Evolutionary conservation across 1,140 invertebrate genomes (phyloP), one percentile per base, ranked within the genome.

Genomic region (Laupala kohalensis): DNA sequence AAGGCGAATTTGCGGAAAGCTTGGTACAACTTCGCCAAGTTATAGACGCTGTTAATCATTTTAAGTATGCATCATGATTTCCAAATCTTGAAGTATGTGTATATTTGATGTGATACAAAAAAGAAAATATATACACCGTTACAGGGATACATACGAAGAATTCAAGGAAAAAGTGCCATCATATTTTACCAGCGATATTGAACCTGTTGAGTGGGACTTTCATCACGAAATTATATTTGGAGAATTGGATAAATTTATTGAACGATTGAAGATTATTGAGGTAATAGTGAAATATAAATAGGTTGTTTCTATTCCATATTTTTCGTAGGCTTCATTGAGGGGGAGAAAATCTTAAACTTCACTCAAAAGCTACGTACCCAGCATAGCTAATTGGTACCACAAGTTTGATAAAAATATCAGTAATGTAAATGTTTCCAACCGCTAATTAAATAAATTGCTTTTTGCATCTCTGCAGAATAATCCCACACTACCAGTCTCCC

Each of bases 1-100:
- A 95, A 78, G 92, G 91, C 76, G 95, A 96, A 77, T 91, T 96
- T 6, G 90, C 93, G 75, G 93, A 95, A 83, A 91, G 93, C 12
- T 86, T 90, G 75, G 88, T 90, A 78, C 85, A 91, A 67, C 87
- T 94, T 3, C 86, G 37, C 9, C 37, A 19, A 13, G 37, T 53
- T 53, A 53, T 9, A 53, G 9, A 53, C 4, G 9, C 37, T 2
- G 9, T 53, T 19, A 53, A 53, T 53, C 37, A 13, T 53, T 53
- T 53, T 53, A 90, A 74, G 80, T 89, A 27, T 90, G 89, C 23
- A 88, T 92, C 77, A 85, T 88, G 77, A 85, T 86, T 64, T 75
- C 91, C 0, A 86, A 87, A 80, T 82, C 86, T 74, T 78, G 85
- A 80, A 78, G 81, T 81, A 77, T 75, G 25, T 4, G 9, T n/a